Conservation (phyloP, 2,113 vertebrate genomes). For the Axis porcinus region DNA sequence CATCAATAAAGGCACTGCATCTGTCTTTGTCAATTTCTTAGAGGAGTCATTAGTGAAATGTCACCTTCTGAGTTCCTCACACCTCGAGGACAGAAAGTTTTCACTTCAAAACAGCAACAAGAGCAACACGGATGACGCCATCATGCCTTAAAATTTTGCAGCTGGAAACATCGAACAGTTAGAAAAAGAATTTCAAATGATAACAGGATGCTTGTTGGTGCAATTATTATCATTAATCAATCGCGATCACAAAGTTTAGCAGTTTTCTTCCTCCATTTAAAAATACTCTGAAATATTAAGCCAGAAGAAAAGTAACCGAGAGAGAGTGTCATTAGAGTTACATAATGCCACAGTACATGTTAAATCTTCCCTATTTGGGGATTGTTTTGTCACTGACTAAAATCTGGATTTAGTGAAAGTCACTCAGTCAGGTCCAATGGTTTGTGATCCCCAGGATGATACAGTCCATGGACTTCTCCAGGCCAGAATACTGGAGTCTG, state of each 20-base stretch:
- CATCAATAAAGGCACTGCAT: conserved; percentile 73
- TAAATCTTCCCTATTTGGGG: background rate
- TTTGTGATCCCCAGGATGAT: background rate
- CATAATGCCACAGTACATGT: background rate
- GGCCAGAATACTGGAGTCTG: background rate
- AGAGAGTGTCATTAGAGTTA: background rate
- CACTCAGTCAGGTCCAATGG: accelerated
- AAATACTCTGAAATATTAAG: background rate
- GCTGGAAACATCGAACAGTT: background rate
- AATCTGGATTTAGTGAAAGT: background rate
- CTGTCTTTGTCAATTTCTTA: conserved; percentile 80
- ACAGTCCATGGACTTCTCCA: background rate
- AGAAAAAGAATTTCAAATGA: background rate
- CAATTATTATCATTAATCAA: background rate
- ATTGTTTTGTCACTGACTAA: background rate
- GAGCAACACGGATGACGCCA: background rate
- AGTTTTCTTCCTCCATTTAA: background rate
- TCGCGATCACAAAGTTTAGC: background rate
- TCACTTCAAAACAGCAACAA: conserved; percentile 59
- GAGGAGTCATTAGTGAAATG: conserved; percentile 80
- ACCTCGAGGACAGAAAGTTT: conserved; percentile 63
- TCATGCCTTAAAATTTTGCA: background rate
- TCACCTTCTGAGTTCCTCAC: conserved; percentile 78
- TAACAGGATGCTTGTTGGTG: background rate
- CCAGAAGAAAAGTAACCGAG: background rate